These are phyloP conservation scores for Limanda limanda DNA, from an alignment of 2,113 vertebrate genomes.

Conservation along the genomic window DNA sequence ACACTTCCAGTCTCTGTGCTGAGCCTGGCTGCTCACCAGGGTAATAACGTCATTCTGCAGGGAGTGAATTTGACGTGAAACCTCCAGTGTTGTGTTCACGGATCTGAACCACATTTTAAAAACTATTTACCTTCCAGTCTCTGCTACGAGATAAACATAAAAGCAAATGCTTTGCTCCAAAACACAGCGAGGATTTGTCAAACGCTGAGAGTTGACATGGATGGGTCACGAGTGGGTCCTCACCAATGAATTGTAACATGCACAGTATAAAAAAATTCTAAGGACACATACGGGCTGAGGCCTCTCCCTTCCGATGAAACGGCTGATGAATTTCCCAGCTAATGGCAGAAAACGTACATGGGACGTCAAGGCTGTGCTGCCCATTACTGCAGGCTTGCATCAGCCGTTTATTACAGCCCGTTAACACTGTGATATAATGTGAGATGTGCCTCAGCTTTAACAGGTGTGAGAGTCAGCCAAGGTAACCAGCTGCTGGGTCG, in stretches of 20 bases:
- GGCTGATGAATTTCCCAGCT: constrained; percentile 31
- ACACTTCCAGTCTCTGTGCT: constrained; percentile 6
- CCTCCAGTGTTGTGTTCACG: constrained; percentile 44
- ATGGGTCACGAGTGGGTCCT: constrained; percentile 33
- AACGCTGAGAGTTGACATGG: constrained; percentile 34
- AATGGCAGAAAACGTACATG: constrained; percentile 35
- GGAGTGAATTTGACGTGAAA: constrained; percentile 69
- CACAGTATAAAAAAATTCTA: constrained; percentile 11
- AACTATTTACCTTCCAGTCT: background rate
- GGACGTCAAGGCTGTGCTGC: constrained; percentile 21
- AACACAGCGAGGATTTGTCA: constrained; percentile 40
- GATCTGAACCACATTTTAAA: constrained; percentile 49
- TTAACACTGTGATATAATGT: constrained; percentile 46
- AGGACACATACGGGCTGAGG: constrained; percentile 1
- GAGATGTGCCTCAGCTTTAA: constrained; percentile 55
- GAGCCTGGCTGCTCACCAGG: background rate
- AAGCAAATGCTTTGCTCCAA: constrained; percentile 22
- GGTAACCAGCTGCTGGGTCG: constrained; percentile 75
- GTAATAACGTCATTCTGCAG: constrained; percentile 40
- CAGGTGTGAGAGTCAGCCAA: constrained; percentile 75
- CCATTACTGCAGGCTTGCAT: constrained; percentile 71
- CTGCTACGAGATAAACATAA: constrained; percentile 31
- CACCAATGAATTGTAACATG: constrained; percentile 17
- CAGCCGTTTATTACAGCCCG: constrained; percentile 57
- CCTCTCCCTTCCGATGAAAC: constrained; percentile 34